Evolutionary conservation across 2,888 invertebrate species (phyloP).

Genomic region (Bimastos eiseni): DNA sequence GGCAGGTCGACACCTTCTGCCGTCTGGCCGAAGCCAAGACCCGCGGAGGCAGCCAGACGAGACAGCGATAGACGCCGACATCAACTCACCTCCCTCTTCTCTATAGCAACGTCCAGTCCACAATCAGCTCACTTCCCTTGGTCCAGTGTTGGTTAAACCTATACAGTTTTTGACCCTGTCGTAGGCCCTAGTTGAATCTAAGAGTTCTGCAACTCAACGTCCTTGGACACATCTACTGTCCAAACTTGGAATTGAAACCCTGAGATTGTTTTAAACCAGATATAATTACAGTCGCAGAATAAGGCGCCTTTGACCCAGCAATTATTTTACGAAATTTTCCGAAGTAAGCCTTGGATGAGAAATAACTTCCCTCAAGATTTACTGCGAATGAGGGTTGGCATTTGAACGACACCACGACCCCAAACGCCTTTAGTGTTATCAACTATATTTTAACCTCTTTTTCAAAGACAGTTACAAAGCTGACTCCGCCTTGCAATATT

Average conservation of each 20-base stretch:
- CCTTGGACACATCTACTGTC: too few species aligned
- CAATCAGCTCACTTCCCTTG: background rate
- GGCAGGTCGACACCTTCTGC: conserved; percentile 63
- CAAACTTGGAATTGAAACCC: too few species aligned
- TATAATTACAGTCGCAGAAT: background rate
- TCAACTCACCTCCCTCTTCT: background rate
- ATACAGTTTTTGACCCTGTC: too few species aligned
- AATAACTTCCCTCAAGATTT: background rate
- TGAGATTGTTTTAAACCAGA: too few species aligned
- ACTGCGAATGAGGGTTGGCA: background rate
- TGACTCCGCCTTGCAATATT: background rate
- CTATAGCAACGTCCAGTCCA: background rate
- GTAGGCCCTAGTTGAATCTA: too few species aligned
- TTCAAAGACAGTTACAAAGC: background rate
- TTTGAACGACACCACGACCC: background rate
- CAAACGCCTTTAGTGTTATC: background rate
- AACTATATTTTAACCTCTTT: background rate
- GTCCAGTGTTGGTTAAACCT: too few species aligned
- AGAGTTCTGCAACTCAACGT: too few species aligned
- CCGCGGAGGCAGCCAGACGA: background rate
- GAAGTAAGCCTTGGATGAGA: background rate
- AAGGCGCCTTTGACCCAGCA: background rate
- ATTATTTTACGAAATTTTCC: background rate
- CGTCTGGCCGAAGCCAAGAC: conserved; percentile 57
- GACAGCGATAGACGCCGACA: background rate